A percentile compares a stretch with the other conserved stretches of the same genome.
These are phyloP conservation scores for Sturnira hondurensis DNA, from an alignment of 2,113 vertebrate genomes.

Conservation along the genomic window DNA sequence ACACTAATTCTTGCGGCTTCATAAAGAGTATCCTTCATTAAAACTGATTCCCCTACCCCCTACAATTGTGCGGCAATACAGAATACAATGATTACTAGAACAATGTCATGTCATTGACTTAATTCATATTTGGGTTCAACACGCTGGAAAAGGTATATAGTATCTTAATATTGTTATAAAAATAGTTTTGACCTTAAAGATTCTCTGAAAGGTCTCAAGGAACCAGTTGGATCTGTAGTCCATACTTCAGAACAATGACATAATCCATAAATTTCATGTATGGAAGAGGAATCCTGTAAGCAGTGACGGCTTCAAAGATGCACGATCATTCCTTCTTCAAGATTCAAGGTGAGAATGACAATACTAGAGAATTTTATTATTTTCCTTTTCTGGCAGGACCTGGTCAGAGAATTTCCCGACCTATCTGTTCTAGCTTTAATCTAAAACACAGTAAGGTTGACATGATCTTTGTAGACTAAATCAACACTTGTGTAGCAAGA, in stretches of 20 bases:
- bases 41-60: neutral
- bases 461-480: neutral
- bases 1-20: neutral
- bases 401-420: neutral
- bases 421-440: neutral
- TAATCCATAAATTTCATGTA: neutral
- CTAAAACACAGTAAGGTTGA: neutral
- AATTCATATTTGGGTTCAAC: neutral
- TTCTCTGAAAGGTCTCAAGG: neutral
- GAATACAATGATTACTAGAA: neutral
- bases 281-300: neutral
- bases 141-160: neutral
- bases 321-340: neutral
- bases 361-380: neutral
- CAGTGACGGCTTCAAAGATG: neutral
- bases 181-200: neutral
- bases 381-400: neutral
- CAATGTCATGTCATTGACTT: neutral
- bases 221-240: neutral
- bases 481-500: neutral
- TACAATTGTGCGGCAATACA: neutral
- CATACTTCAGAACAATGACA: neutral
- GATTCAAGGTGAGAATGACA: neutral
- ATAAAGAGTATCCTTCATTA: neutral
- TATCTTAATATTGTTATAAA: neutral